Evolutionary conservation across 2,888 invertebrate species (phyloP).

Genomic region (Theretra japonica): DNA sequence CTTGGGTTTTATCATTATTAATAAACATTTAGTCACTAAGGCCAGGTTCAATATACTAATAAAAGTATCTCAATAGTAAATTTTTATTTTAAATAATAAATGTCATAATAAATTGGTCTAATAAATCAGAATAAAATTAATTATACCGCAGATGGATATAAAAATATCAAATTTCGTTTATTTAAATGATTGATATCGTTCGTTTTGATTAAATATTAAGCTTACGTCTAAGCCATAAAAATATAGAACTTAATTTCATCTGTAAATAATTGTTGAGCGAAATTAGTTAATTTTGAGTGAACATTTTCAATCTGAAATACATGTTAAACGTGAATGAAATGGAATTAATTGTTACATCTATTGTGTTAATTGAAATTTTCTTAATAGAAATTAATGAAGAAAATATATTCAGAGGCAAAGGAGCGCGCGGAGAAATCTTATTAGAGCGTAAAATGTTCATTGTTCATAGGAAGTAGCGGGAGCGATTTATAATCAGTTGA

Average conservation of each 20-base stretch:
- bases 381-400: constrained; percentile 26
- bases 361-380: constrained; percentile 17
- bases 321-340: constrained; percentile 7
- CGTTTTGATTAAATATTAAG: neutral
- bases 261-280: neutral
- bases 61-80: too few relatives aligned
- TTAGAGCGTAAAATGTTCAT: neutral
- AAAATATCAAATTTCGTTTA: neutral
- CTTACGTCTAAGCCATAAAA: neutral
- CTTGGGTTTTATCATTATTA: neutral
- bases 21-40: neutral
- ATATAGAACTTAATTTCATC: neutral
- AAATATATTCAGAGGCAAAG: constrained; percentile 24
- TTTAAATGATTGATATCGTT: constrained; percentile 3
- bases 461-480: neutral
- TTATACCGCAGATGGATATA: neutral
- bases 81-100: too few relatives aligned
- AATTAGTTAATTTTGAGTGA: constrained; percentile 7
- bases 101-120: too few relatives aligned
- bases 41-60: too few relatives aligned
- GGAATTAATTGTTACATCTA: constrained; percentile 16
- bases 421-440: constrained; percentile 16
- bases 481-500: neutral
- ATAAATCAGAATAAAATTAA: neutral
- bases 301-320: constrained; percentile 13